phyloP scores from a whole-genome alignment of 92 coral and sea anemone genomes.

The Muricea muricata region DNA sequence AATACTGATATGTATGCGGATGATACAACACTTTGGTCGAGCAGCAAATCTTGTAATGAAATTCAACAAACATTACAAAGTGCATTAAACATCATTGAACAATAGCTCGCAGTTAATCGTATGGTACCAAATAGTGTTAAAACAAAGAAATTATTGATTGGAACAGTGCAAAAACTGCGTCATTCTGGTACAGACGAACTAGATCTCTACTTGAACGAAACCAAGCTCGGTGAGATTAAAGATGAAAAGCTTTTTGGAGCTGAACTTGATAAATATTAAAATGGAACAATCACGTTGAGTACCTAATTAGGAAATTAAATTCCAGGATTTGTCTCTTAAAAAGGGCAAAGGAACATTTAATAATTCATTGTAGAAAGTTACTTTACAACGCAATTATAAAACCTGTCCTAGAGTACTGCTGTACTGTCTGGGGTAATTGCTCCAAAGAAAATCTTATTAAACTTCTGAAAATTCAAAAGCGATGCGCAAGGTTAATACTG shows the following conservation, averaged over 20 bases:
- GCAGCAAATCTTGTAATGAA: neutral
- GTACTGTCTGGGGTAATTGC: constrained; percentile 51
- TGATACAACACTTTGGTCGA: neutral
- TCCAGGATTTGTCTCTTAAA: constrained; percentile 10
- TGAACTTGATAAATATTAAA: neutral
- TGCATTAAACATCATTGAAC: neutral
- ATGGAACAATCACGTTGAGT: neutral
- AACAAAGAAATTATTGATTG: constrained; percentile 47
- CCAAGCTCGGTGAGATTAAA: neutral
- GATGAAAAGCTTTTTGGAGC: neutral
- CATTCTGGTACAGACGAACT: neutral
- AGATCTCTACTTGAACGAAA: neutral
- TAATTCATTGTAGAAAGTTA: neutral
- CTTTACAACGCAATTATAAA: constrained; percentile 19
- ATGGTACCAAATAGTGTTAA: constrained; percentile 41
- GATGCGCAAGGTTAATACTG: constrained; percentile 18
- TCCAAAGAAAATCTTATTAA: constrained; percentile 5
- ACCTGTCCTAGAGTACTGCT: constrained; percentile 10
- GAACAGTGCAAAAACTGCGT: constrained; percentile 7
- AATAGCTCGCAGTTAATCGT: neutral
- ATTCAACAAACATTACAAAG: neutral
- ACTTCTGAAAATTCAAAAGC: constrained; percentile 24
- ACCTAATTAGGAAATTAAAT: constrained; percentile 23
- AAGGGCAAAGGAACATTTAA: neutral
- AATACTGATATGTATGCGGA: constrained; percentile 2